Conservation (phyloP, 2,113 vertebrate species). For the Dermatemys mawii region DNA sequence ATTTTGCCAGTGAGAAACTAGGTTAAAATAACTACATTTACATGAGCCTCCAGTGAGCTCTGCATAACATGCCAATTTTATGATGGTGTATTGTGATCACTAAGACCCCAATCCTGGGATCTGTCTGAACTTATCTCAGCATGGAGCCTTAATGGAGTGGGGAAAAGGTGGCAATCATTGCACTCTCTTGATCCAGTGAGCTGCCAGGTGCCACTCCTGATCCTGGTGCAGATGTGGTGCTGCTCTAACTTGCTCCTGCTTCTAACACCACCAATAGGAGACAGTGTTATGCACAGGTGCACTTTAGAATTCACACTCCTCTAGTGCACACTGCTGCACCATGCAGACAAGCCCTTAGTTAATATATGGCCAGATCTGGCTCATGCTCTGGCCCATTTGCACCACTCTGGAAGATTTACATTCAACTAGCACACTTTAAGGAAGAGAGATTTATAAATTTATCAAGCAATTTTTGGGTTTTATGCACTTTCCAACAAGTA, state of each 20-base stretch:
- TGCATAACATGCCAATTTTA: background rate
- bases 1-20: background rate
- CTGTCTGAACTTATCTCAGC: background rate
- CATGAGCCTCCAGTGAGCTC: background rate
- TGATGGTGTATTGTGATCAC: background rate
- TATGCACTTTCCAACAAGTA: background rate
- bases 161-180: background rate
- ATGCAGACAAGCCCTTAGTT: background rate
- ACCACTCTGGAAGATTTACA: background rate
- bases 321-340: background rate
- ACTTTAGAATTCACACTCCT: background rate
- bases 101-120: background rate
- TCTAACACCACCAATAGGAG: background rate
- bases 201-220: background rate
- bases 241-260: background rate
- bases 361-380: background rate
- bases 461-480: background rate
- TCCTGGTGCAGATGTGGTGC: background rate
- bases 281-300: background rate
- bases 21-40: background rate
- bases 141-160: background rate
- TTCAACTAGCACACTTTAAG: background rate
- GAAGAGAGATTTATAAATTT: background rate
- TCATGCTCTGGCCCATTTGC: background rate
- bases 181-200: background rate